Percentiles rank a stretch among this genome's conserved stretches.
Conservation (phyloP, 1,140 invertebrate genomes). For the Heliconius nattereri region DNA sequence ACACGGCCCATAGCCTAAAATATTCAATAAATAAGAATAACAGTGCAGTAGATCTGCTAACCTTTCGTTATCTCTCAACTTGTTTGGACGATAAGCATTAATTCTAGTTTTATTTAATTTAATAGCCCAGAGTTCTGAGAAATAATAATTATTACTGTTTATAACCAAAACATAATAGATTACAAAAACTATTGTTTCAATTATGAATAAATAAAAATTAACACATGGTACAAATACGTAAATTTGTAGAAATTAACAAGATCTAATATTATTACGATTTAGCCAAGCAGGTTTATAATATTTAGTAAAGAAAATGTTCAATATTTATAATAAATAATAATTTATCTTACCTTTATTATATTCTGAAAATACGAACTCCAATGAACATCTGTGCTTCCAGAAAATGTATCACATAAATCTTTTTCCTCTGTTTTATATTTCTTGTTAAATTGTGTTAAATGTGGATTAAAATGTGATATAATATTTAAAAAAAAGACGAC, state of each 20-base stretch:
- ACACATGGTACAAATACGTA: background rate
- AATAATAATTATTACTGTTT: background rate
- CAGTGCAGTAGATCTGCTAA: background rate
- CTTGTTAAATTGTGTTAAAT: background rate
- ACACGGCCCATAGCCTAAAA: background rate
- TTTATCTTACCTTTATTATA: constrained; percentile 8
- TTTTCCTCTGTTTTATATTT: background rate
- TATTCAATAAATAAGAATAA: background rate
- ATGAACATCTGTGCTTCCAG: background rate
- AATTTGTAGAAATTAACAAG: background rate
- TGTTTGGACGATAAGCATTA: background rate
- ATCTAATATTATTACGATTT: background rate
- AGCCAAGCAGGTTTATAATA: background rate
- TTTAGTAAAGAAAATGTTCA: background rate
- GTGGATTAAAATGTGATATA: background rate
- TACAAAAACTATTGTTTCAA: background rate
- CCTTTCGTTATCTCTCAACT: constrained; percentile 8
- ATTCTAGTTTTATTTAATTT: constrained; percentile 1
- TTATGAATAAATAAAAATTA: background rate
- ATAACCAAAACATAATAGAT: background rate
- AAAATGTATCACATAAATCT: background rate
- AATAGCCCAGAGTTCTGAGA: background rate
- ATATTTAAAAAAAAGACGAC: background rate
- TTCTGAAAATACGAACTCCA: background rate
- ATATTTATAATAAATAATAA: background rate